phyloP scores from a whole-genome alignment of 2,113 vertebrate genomes.

The Calonectris borealis region DNA sequence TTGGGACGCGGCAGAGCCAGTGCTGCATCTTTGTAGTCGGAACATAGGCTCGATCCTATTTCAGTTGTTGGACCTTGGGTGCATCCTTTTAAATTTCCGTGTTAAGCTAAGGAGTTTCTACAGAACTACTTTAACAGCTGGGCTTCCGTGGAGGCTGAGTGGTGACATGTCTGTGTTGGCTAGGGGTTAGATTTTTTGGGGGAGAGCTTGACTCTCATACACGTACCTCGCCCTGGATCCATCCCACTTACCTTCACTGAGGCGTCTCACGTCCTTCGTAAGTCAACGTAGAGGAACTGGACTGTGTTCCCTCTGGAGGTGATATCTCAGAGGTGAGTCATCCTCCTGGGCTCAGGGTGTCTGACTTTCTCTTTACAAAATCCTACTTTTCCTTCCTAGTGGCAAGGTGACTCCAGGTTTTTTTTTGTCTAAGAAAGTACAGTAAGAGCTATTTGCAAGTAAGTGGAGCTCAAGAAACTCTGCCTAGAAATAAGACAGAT shows the following conservation, averaged over 20 bases:
- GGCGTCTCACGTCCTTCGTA: neutral
- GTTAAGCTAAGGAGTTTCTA: neutral
- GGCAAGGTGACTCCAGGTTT: neutral
- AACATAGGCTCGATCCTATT: fast-evolving
- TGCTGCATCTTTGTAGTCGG: fast-evolving
- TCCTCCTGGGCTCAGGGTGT: neutral
- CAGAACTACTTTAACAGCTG: neutral
- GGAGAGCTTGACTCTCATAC: neutral
- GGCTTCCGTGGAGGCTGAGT: neutral
- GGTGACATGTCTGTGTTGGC: neutral
- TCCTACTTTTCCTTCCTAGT: neutral
- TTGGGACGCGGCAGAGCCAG: neutral
- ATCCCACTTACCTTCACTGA: neutral
- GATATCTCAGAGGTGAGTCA: conserved; percentile 12
- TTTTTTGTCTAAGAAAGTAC: neutral
- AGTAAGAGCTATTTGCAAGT: neutral
- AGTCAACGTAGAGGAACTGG: neutral
- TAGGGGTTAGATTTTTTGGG: neutral
- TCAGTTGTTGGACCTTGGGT: neutral
- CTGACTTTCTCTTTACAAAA: neutral
- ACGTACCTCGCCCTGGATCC: neutral
- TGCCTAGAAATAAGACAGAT: neutral
- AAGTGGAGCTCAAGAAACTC: neutral
- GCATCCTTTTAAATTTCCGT: neutral
- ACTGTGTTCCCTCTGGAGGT: neutral